Percentiles rank a stretch among this genome's conserved stretches.
Evolutionary conservation across 2,888 invertebrate genomes (phyloP).

Genomic region (Drosophila niveifrons): DNA sequence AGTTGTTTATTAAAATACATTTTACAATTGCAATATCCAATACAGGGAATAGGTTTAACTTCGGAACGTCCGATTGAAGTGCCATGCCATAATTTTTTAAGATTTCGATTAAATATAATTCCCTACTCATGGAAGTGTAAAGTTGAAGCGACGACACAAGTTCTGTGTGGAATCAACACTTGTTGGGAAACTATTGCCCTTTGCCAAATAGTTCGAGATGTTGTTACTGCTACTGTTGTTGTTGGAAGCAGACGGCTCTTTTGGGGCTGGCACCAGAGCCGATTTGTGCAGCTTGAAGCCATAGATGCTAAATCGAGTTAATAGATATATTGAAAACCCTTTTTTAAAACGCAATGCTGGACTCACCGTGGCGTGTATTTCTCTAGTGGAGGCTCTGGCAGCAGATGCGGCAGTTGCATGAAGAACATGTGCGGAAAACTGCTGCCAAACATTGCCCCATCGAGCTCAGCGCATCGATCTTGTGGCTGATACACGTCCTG

Average conservation of each 20-base stretch:
- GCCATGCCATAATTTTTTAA: not conserved
- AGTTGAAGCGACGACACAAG: slow-evolving; percentile 9
- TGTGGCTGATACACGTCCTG: slow-evolving; percentile 54
- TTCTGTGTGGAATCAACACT: not conserved
- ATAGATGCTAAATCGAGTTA: slow-evolving; percentile 41
- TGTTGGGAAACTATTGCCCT: no score
- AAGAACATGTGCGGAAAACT: slow-evolving; percentile 70
- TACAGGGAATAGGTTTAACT: not conserved
- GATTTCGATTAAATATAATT: not conserved
- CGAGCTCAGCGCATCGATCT: slow-evolving; percentile 37
- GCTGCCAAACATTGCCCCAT: slow-evolving; percentile 65
- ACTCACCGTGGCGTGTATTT: slow-evolving; percentile 66
- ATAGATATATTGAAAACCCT: no score
- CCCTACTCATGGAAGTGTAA: slow-evolving; percentile 1
- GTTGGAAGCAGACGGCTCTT: not conserved
- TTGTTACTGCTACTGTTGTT: not conserved
- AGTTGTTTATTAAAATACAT: not conserved
- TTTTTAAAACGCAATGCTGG: not conserved
- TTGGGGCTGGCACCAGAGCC: slow-evolving; percentile 34
- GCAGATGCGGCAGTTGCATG: slow-evolving; percentile 60
- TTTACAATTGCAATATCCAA: not conserved
- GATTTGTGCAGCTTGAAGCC: slow-evolving; percentile 58
- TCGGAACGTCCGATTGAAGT: no score
- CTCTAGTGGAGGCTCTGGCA: slow-evolving; percentile 39
- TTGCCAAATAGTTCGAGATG: no score